Evolutionary conservation across 2,113 vertebrate genomes (phyloP).

Genomic region (Probosciger aterrimus): DNA sequence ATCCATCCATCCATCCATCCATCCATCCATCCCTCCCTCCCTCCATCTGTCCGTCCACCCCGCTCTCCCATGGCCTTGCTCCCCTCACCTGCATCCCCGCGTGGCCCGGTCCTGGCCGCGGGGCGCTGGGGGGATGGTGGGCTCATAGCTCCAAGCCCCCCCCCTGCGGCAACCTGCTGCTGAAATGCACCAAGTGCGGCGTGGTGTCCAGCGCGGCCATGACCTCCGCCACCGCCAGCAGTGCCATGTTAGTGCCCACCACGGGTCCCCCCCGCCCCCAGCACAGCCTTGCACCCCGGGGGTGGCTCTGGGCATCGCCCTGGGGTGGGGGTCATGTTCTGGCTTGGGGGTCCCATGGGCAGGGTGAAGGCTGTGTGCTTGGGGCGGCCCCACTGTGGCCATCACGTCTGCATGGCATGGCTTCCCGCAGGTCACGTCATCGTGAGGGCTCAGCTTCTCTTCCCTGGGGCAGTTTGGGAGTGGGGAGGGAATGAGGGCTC

Average conservation of each 20-base stretch:
- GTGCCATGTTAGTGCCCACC: conserved; percentile 91
- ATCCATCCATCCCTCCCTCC: neutral
- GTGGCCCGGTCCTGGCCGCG: conserved; percentile 45
- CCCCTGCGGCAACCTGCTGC: conserved; percentile 88
- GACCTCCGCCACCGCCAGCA: conserved; percentile 91
- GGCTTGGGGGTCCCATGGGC: neutral
- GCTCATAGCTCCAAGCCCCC: conserved; percentile 65
- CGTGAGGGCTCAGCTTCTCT: neutral
- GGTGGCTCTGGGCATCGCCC: neutral
- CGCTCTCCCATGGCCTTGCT: conserved; percentile 16
- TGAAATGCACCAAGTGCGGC: conserved; percentile 98
- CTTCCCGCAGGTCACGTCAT: neutral
- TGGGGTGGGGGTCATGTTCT: accelerated
- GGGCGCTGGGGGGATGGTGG: neutral
- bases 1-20: neutral
- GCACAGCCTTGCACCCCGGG: neutral
- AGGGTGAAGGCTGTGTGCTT: neutral
- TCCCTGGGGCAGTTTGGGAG: neutral
- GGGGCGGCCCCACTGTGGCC: neutral
- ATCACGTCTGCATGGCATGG: conserved; percentile 26
- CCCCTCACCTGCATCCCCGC: conserved; percentile 29
- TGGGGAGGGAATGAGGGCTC: neutral
- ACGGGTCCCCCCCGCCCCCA: neutral
- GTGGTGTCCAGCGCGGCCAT: conserved; percentile 91
- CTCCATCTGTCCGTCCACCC: neutral